Percentiles rank a stretch among this genome's conserved stretches.
Evolutionary conservation across 2,888 invertebrate genomes (phyloP).

Genomic region (Campoplex nolae): DNA sequence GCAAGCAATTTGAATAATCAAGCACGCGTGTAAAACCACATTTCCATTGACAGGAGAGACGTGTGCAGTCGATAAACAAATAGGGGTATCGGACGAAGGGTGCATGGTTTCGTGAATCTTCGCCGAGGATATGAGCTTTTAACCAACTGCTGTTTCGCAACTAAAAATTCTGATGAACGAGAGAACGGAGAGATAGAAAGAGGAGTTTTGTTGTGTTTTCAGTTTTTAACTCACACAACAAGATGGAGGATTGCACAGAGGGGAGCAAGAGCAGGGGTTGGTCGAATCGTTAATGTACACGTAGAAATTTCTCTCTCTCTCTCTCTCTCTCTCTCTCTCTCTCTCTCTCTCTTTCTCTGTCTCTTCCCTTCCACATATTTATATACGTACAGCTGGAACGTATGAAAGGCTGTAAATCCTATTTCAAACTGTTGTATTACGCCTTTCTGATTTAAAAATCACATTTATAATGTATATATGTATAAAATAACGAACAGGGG

Average conservation of each 20-base stretch:
- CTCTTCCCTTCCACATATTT: neutral
- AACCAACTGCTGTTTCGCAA: slow-evolving; percentile 3
- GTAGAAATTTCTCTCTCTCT: neutral
- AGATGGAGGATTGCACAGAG: slow-evolving; percentile 48
- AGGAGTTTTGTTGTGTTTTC: slow-evolving; percentile 48
- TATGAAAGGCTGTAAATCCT: neutral
- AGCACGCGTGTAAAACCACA: slow-evolving; percentile 23
- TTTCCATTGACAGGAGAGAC: slow-evolving; percentile 22
- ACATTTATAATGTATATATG: slow-evolving; percentile 4
- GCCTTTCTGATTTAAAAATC: neutral
- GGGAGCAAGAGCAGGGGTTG: slow-evolving; percentile 19
- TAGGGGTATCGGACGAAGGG: slow-evolving; percentile 8
- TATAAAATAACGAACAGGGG: slow-evolving; percentile 45
- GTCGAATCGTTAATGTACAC: slow-evolving; percentile 37
- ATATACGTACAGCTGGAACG: neutral
- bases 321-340: neutral
- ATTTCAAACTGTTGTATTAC: neutral
- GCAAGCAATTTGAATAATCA: slow-evolving; percentile 1
- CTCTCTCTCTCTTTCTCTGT: neutral
- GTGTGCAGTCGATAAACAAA: neutral
- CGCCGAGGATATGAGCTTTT: slow-evolving; percentile 26
- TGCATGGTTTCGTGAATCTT: slow-evolving; percentile 23
- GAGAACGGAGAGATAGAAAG: slow-evolving; percentile 14
- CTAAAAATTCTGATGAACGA: slow-evolving; percentile 25
- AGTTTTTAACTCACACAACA: slow-evolving; percentile 49